Percentiles rank a stretch among this genome's conserved stretches.
Evolutionary conservation across 2,113 vertebrate species (phyloP).

Genomic region (Pangasianodon gigas): DNA sequence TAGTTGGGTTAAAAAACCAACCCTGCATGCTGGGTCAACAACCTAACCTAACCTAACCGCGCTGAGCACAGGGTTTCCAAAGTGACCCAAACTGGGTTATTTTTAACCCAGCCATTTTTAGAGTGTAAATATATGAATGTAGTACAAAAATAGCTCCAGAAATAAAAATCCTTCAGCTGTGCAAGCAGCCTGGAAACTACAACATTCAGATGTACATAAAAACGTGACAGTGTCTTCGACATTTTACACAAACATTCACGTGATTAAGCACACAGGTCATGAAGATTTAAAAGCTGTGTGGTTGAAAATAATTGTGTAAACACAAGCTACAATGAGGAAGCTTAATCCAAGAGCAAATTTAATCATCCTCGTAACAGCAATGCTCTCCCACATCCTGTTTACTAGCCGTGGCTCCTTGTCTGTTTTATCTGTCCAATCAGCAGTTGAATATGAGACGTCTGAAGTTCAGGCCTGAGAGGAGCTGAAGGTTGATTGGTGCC

Average conservation of each 20-base stretch:
- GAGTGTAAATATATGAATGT: background rate
- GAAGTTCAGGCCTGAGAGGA: slow-evolving; percentile 76
- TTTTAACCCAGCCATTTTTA: background rate
- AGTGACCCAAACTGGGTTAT: background rate
- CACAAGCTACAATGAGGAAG: background rate
- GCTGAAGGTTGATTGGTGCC: slow-evolving; percentile 80
- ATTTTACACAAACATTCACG: background rate
- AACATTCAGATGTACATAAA: background rate
- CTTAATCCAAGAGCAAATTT: slow-evolving; percentile 1
- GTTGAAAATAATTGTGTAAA: background rate
- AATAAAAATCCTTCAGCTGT: background rate
- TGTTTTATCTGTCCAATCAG: slow-evolving; percentile 69
- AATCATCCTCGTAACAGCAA: background rate
- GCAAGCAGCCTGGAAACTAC: too few relatives aligned
- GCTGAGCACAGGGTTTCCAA: background rate
- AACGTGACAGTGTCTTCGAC: background rate
- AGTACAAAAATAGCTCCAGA: background rate
- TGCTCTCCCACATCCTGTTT: slow-evolving; percentile 10
- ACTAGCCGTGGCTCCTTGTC: slow-evolving; percentile 24
- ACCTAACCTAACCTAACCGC: background rate
- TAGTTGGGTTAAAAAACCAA: background rate
- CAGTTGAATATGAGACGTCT: slow-evolving; percentile 67
- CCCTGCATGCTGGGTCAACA: background rate
- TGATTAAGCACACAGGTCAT: background rate
- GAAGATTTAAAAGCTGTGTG: background rate